Evolutionary conservation across 2,113 vertebrate species (phyloP).

Genomic region (Phrynosoma blainvillii): DNA sequence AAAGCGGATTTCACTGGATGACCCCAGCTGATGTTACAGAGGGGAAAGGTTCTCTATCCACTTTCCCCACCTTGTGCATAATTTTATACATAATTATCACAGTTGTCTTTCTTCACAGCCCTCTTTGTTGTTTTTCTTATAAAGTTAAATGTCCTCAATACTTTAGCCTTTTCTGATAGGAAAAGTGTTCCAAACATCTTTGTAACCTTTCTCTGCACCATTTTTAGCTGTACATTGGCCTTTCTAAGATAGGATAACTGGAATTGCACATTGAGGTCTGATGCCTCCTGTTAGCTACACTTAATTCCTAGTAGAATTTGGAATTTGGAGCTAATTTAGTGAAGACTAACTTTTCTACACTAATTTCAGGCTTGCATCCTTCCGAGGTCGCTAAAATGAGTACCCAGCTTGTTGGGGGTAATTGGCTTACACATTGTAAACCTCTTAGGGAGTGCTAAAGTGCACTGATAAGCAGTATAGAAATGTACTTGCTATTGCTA

Average conservation of each 20-base stretch:
- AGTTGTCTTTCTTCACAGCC: too few species aligned
- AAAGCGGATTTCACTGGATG: neutral
- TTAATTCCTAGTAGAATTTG: neutral
- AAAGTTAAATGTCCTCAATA: neutral
- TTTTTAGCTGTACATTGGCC: neutral
- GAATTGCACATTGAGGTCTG: neutral
- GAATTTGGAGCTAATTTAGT: neutral
- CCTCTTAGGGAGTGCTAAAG: too few species aligned
- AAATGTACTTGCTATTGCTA: too few species aligned
- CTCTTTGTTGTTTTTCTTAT: neutral
- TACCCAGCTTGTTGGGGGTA: too few species aligned
- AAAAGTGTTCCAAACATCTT: neutral
- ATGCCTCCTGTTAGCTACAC: neutral
- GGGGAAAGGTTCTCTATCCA: neutral
- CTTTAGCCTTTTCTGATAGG: neutral
- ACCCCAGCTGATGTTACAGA: neutral
- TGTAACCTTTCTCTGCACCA: neutral
- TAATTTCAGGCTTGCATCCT: too few species aligned
- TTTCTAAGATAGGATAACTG: neutral
- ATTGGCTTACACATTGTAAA: too few species aligned
- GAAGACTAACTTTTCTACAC: too few species aligned
- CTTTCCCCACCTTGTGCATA: neutral
- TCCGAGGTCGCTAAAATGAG: too few species aligned
- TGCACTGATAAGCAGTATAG: too few species aligned
- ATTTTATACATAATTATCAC: neutral